phyloP scores from a whole-genome alignment of 2,797 vertebrate species.

The Xenops minutus region DNA sequence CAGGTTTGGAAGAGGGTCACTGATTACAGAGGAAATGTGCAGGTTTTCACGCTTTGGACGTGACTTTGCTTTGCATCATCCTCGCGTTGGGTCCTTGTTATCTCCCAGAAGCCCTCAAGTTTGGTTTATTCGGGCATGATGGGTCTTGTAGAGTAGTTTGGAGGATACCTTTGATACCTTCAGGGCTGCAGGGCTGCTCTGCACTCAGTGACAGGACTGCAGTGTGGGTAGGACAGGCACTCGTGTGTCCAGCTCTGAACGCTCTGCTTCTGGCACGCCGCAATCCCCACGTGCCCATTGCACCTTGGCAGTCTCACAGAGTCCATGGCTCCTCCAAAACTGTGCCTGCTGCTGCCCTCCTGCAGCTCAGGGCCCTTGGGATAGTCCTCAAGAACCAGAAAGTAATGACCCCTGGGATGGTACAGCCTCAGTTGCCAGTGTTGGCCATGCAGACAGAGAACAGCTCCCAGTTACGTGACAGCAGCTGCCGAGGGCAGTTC shows the following conservation, averaged over 20 bases:
- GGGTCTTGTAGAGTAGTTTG: not conserved
- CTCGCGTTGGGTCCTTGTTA: not conserved
- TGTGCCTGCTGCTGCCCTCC: not conserved
- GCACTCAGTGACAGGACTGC: not conserved
- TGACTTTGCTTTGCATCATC: not conserved
- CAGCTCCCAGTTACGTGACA: not conserved
- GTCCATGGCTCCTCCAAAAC: not conserved
- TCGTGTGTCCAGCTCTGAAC: not conserved
- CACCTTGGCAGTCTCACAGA: not conserved
- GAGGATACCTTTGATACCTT: not conserved
- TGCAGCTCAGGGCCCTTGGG: not conserved
- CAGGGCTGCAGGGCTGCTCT: not conserved
- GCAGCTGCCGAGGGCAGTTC: not conserved
- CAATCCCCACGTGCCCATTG: fast-evolving
- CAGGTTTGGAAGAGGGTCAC: not conserved
- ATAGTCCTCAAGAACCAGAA: not conserved
- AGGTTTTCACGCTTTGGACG: not conserved
- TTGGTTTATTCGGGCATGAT: not conserved
- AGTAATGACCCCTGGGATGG: not conserved
- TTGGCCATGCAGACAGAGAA: not conserved
- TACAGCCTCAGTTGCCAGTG: not conserved
- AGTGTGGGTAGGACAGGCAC: not conserved
- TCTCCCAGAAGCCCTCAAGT: not conserved
- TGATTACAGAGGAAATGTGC: not conserved
- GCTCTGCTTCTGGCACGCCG: not conserved